A percentile compares a stretch with the other conserved stretches of the same genome.
Conservation (phyloP, 1,140 invertebrate species). For the Pseudomyrmex concolor region DNA sequence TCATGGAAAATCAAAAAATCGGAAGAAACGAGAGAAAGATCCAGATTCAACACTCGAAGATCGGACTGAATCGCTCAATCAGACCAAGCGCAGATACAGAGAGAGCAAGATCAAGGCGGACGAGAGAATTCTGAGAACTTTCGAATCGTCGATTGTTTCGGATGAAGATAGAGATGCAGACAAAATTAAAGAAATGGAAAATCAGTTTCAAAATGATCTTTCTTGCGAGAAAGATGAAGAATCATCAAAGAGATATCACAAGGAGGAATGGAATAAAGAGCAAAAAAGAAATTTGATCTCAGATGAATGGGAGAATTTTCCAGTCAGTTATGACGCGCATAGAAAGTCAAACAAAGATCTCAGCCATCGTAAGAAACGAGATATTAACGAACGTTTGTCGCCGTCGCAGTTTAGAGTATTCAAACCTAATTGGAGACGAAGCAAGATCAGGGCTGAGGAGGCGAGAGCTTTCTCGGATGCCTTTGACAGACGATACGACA, state of each 20-base stretch:
- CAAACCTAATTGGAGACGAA: constrained; percentile 75
- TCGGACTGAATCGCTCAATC: background rate
- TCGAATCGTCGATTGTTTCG: constrained; percentile 39
- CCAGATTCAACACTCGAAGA: background rate
- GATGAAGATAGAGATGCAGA: background rate
- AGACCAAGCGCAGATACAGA: constrained; percentile 68
- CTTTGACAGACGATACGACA: constrained; percentile 65
- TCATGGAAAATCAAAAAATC: constrained; percentile 47
- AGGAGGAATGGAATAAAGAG: constrained; percentile 17
- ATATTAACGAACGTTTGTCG: constrained; percentile 8
- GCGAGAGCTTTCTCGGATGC: constrained; percentile 64
- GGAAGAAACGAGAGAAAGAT: constrained; percentile 28
- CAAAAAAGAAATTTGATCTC: background rate
- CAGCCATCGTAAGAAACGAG: constrained; percentile 38
- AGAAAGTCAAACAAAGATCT: constrained; percentile 52
- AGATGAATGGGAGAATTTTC: constrained; percentile 32
- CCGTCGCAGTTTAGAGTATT: constrained; percentile 39
- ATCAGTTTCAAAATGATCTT: constrained; percentile 7
- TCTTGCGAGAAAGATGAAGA: constrained; percentile 12
- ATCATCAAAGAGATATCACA: background rate
- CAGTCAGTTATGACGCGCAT: background rate
- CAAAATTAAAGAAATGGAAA: background rate
- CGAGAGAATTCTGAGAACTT: constrained; percentile 74
- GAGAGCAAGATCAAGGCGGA: constrained; percentile 82
- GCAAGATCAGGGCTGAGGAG: constrained; percentile 81